Base-by-base conservation (phyloP, 2,797 vertebrate genomes). In the Alauda arvensis region DNA sequence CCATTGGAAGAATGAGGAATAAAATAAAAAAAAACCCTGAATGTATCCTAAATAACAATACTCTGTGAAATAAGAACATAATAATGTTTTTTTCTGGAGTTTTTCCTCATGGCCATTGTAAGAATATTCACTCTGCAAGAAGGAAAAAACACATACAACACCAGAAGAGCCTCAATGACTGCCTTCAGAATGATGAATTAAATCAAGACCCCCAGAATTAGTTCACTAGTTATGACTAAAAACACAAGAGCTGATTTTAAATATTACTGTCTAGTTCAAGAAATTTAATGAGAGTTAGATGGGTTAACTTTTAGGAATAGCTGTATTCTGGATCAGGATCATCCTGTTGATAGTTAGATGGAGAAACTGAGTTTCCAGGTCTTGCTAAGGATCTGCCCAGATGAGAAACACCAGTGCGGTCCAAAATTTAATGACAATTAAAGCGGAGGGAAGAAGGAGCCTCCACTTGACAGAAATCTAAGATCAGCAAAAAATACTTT, bases 381-480 rank as follows among this genome's bases (percentile, higher is more conserved):
- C 3, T 8, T 68, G 14, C 2, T 39, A 40, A 66, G 16, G 18
- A 18, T 55, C 82, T 75, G 4, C 24, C n/a, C 53, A 31, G 12
- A 66, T 48, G 8, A 53, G 34, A 70, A 70, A 63, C 14, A 43
- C 7, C 10, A 19, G 3, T 8, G 17, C 68, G 19, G 15, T 51
- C 18, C 40, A 75, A 77, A 75, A 59, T 28, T 12, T 55, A 37
- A 19, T 40, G 28, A 55, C 26, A 68, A 1, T 8, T 67, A 26
- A 24, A 55, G 4, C 1, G 1, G 1, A 37, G 10, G 12, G 2
- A 77, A 60, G 13, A 56, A 68, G 15, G 8, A 33, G 3, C 10
- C 28, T 37, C 56, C 37, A 49, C 20, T 62, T 66, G 12, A 24
- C 12, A 51, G 24, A 49, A 78, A n/a, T 51, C 18, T 39, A 29